Percentiles rank a stretch among this genome's conserved stretches.
These are phyloP conservation scores for Gallinago jamesoni DNA, from an alignment of 2,113 vertebrate species.

Conservation along the genomic window DNA sequence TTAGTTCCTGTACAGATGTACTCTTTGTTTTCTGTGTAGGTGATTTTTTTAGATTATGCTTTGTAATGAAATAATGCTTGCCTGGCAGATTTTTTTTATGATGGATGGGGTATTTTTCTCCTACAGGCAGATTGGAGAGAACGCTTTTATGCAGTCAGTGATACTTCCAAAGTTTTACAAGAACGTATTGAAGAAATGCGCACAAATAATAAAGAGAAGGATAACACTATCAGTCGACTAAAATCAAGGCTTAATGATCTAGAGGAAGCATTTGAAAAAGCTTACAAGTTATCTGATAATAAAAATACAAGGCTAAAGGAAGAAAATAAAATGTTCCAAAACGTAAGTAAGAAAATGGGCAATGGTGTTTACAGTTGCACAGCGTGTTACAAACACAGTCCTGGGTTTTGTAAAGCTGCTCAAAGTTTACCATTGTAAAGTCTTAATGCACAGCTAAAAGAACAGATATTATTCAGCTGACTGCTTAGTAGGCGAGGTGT, in stretches of 20 bases:
- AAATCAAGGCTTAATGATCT: conserved; percentile 80
- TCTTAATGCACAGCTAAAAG: neutral
- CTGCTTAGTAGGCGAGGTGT: neutral
- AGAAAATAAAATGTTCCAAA: conserved; percentile 92
- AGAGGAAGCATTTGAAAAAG: conserved; percentile 82
- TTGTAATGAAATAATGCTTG: neutral
- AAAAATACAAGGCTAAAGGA: conserved; percentile 83
- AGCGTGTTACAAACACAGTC: fast-evolving
- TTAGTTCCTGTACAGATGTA: fast-evolving
- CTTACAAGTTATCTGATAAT: conserved; percentile 85
- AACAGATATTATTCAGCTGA: neutral
- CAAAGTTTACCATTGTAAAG: fast-evolving
- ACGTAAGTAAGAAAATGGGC: conserved; percentile 76
- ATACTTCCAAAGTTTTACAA: conserved; percentile 81
- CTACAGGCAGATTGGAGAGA: conserved; percentile 86
- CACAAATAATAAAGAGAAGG: conserved; percentile 83
- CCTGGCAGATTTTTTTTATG: too few relatives aligned
- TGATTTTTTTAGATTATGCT: neutral
- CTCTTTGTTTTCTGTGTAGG: neutral
- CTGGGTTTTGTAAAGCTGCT: neutral
- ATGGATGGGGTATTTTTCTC: neutral
- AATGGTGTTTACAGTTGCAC: neutral
- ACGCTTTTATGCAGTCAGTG: conserved; percentile 77
- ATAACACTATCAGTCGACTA: conserved; percentile 75
- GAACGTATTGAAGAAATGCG: conserved; percentile 87